Evolutionary conservation across 1,140 invertebrate genomes (phyloP), one percentile per base, ranked within the genome.

Genomic region (Pogonognathellus flavescens): DNA sequence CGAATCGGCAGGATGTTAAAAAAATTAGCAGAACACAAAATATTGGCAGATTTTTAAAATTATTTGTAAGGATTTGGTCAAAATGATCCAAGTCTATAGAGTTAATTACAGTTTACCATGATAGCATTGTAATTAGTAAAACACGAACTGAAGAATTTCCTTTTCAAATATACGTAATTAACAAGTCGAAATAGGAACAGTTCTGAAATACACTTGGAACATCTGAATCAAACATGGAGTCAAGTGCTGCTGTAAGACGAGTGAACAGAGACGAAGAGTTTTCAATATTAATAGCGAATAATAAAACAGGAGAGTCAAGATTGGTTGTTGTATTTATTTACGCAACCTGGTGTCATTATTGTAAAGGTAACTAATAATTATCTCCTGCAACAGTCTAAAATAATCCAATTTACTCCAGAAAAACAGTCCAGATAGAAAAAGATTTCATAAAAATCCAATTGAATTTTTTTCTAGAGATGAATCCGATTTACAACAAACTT

Each of bases 331-430:
- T 66, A 2, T 20, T 25, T 25, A 25, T 66, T 66, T 66, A 25
- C 11, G 25, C 62, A 14, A 22, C 62, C 3, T 66, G 62, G 62
- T 66, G 62, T 31, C 62, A 20, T 6, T 66, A 66, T 20, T 66
- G 62, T 10, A 66, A 13, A 59, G 62, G 59, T 60, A 60, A 60
- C n/a, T n/a, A n/a, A n/a, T n/a, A n/a, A n/a, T n/a, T n/a, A 14
- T 16, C 53, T 55, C 10, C 10, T 55, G 1, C 10, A 16, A 14
- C 53, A 11, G 2, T 2, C 16, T 5, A 55, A 55, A 55, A 14
- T 55, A 10, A 10, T 16, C 16, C 53, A 55, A 60, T 60, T 20
- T 20, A 20, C 18, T 20, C 53, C 16, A 55, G 11, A 14, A 2
- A 14, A 14, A 55, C 11, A 55, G 2, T 14, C 7, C 7, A 53